A percentile compares a stretch with the other conserved stretches of the same genome.
Conservation (phyloP, 2,797 vertebrate species). For the Sarcoramphus papa region DNA sequence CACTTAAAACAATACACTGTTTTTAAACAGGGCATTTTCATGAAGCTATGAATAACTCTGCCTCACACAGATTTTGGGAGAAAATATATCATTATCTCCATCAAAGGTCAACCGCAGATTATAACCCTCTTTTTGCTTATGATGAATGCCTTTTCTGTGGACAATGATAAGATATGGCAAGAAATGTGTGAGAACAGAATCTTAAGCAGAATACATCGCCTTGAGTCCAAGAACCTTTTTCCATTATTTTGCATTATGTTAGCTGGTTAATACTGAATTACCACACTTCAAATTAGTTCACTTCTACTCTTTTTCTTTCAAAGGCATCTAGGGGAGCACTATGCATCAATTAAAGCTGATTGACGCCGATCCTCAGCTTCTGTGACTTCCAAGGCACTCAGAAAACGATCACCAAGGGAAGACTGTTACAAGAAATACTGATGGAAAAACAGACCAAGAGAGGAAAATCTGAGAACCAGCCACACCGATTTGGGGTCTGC, state of each 20-base stretch:
- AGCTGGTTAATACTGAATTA: neutral
- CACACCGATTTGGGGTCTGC: neutral
- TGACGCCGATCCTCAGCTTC: neutral
- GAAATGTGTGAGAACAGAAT: slow-evolving; percentile 57
- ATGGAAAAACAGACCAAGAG: neutral
- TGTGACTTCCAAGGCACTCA: neutral
- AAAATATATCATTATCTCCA: slow-evolving; percentile 70
- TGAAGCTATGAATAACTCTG: slow-evolving; percentile 70
- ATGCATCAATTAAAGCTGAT: neutral
- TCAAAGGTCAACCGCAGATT: slow-evolving; percentile 73
- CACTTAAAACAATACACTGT: slow-evolving; percentile 44
- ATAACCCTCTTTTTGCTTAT: slow-evolving; percentile 58
- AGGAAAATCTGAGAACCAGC: neutral
- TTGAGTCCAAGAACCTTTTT: neutral
- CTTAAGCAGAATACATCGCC: neutral
- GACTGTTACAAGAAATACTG: neutral
- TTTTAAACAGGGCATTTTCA: slow-evolving; percentile 59
- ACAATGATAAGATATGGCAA: slow-evolving; percentile 25
- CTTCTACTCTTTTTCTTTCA: neutral
- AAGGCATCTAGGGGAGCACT: neutral
- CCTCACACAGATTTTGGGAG: slow-evolving; percentile 59
- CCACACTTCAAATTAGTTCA: neutral
- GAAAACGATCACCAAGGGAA: neutral
- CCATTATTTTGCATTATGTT: neutral
- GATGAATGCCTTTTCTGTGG: slow-evolving; percentile 50